phyloP scores from a whole-genome alignment of 1,140 invertebrate species.

The Atopsyche davidsoni region DNA sequence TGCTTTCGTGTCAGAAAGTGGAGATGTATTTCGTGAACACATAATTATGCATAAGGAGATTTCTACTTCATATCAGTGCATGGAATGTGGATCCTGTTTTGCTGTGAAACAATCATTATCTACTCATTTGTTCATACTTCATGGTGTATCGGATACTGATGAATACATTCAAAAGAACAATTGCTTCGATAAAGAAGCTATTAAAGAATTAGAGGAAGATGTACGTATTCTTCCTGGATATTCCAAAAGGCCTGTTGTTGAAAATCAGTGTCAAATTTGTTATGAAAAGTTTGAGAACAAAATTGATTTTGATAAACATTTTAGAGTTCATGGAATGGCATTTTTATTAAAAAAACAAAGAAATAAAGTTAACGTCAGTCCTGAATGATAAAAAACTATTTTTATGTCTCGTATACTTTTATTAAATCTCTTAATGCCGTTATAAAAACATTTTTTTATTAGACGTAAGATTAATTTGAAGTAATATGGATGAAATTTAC shows the following conservation, averaged over 20 bases:
- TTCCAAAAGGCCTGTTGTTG: constrained; percentile 36
- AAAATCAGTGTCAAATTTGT: constrained; percentile 62
- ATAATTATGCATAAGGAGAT: constrained; percentile 50
- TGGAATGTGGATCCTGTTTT: constrained; percentile 64
- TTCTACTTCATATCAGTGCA: constrained; percentile 55
- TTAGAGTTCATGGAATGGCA: constrained; percentile 62
- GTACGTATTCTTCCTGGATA: constrained; percentile 34
- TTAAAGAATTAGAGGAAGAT: constrained; percentile 40
- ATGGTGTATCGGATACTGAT: constrained; percentile 52
- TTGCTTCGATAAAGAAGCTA: constrained; percentile 48
- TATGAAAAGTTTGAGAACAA: constrained; percentile 52
- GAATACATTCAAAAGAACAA: constrained; percentile 52
- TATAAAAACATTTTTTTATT: no score
- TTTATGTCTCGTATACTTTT: no score
- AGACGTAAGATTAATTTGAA: no score
- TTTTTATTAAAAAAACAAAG: constrained; percentile 51
- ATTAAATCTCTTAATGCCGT: no score
- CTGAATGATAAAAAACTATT: no score
- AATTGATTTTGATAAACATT: constrained; percentile 54
- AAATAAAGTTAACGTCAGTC: no score
- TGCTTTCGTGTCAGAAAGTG: constrained; percentile 51
- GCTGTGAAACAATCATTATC: constrained; percentile 56
- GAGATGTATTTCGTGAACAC: constrained; percentile 47
- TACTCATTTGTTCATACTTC: constrained; percentile 57
- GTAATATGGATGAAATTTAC: no score